These are phyloP conservation scores for Conomelus anceps DNA, from an alignment of 2,888 invertebrate genomes.

Conservation along the genomic window DNA sequence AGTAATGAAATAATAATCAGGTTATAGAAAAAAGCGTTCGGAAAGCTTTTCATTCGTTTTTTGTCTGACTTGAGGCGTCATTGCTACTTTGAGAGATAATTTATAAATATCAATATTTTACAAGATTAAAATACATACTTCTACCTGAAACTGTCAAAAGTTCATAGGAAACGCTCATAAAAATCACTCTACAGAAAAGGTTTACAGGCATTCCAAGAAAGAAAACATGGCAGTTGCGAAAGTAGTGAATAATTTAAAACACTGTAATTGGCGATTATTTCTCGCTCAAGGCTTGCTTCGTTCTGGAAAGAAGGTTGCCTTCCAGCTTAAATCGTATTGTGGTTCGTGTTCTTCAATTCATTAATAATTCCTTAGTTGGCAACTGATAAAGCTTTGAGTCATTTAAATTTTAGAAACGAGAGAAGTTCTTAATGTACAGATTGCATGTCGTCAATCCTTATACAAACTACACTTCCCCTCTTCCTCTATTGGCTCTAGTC, in stretches of 20 bases:
- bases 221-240: neutral
- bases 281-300: neutral
- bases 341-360: neutral
- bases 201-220: neutral
- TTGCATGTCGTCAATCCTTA: slow-evolving; percentile 1
- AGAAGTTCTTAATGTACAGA: slow-evolving; percentile 6
- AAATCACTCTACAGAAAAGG: neutral
- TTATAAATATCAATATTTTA: no score
- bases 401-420: slow-evolving; percentile 11
- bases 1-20: no score
- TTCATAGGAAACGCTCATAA: neutral
- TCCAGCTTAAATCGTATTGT: neutral
- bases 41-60: no score
- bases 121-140: no score
- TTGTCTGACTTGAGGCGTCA: no score
- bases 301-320: neutral
- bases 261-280: neutral
- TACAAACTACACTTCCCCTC: neutral
- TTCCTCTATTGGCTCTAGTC: neutral
- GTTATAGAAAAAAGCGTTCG: no score
- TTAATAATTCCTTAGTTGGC: neutral
- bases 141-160: neutral
- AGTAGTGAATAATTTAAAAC: neutral
- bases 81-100: no score
- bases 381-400: neutral